Percentiles rank a stretch among this genome's conserved stretches.
Conservation (phyloP, 2,888 invertebrate species). For the Nymphalis urticae region DNA sequence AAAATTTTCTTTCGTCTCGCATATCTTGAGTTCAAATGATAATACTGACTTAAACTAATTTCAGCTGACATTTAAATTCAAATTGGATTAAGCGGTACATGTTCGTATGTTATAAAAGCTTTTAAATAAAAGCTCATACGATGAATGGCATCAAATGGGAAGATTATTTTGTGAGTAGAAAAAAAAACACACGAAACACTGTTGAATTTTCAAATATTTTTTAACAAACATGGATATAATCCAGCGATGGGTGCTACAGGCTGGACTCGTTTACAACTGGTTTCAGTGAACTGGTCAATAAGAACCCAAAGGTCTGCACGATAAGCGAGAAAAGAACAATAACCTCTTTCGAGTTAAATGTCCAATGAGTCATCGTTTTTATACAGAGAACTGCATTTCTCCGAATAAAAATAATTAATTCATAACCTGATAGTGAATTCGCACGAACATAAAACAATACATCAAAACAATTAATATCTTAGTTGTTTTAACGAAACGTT, state of each 20-base stretch:
- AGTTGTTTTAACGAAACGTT: background rate
- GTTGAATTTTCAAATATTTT: too few species aligned
- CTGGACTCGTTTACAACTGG: constrained; percentile 25
- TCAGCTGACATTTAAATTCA: too few species aligned
- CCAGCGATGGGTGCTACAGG: background rate
- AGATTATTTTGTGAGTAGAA: too few species aligned
- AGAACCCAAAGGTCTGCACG: constrained; percentile 32
- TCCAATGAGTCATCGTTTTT: constrained; percentile 30
- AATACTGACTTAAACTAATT: too few species aligned
- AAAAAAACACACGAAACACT: too few species aligned
- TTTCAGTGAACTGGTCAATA: constrained; percentile 34
- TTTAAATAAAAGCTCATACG: too few species aligned
- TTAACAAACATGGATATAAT: background rate
- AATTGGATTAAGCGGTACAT: too few species aligned
- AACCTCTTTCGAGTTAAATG: constrained; percentile 28
- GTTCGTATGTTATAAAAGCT: too few species aligned
- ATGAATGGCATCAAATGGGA: too few species aligned
- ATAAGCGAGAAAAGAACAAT: constrained; percentile 35
- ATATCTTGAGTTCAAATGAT: too few species aligned
- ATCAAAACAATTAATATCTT: constrained; percentile 5
- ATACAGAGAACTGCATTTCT: constrained; percentile 23
- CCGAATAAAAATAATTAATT: background rate
- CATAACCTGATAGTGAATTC: constrained; percentile 1
- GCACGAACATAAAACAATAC: constrained; percentile 10
- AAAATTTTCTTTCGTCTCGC: too few species aligned